Base-by-base conservation (phyloP, 1,140 invertebrate genomes). In the Drosophila mojavensis region DNA sequence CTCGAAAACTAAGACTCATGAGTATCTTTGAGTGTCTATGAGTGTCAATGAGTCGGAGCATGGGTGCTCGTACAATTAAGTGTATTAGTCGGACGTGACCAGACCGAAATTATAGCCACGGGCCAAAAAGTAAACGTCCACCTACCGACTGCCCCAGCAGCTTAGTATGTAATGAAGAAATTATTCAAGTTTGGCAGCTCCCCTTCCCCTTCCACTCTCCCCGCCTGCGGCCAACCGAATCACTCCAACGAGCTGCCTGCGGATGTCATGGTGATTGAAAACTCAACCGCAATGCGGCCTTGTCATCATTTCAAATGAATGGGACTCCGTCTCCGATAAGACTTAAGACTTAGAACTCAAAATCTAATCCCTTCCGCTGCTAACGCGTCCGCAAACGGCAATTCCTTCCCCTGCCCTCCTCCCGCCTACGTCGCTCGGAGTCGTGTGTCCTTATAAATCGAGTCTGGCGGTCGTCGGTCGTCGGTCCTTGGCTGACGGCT, bases 141-240 rank as follows among this genome's bases (percentile, higher is more conserved):
- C 43, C 26, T 50, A 65, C 66, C 82, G 86, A 86, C 81, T 78
- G 20, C 77, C 75, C 82, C 76, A 71, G 71, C 79, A 86, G 83
- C 82, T 86, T 86, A 83, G 77, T 88, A 79, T 81, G 69, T 86
- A 86, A 86, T 86, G 83, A 86, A 89, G 83, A 86, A 86, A 86
- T 86, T 88, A 75, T 79, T 86, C 71, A 79, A 83, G 63, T 85
- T 86, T 73, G 47, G 41, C 58, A 47, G 47, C 36, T 41, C 9
- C 36, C 15, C 10, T 45, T 43, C 3, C 20, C 2, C n/a, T 6
- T 4, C 5, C 13, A n/a, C 17, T 1, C 1, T 1, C 17, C 17
- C 17, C 17, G 17, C 17, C 17, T 17, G 1, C 17, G 17, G 17
- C 17, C 17, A 17, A 0, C 17, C 17, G 17, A 17, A 47, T 3